Base-by-base conservation (phyloP, 2,888 invertebrate genomes). In the Pteria penguin region DNA sequence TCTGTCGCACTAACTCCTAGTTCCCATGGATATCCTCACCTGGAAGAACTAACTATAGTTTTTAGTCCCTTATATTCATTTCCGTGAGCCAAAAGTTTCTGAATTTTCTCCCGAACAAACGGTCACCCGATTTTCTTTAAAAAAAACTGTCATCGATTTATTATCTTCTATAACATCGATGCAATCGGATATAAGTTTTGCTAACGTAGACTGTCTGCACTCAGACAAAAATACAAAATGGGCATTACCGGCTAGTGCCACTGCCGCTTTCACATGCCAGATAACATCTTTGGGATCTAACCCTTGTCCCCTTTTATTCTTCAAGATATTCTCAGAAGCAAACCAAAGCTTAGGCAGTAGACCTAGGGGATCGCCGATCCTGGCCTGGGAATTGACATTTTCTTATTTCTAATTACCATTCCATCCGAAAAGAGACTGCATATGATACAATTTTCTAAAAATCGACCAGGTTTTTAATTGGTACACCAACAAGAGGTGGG, bases 21-120 rank as follows among this genome's bases (percentile, higher is more conserved):
- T 57, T 4, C 57, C 57, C n/a, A 8, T 8, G 14, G 57, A 57
- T 5, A 36, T 36, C 45, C 14, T 36, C 5, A 36, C 45, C 5
- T 36, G 5, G 45, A 36, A 36, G 45, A 36, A 14, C 45, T 36
- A 36, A 36, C 45, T 36, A 36, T 5, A 14, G 8, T 11, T 14
- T 36, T 36, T 11, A 36, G 45, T 14, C 14, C 45, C 45, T 36
- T 36, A 36, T 36, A 36, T 36, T 14, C 57, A 4, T 22, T 57
- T 57, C n/a, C 57, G 22, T 22, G 57, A 22, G 57, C 57, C n/a
- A 57, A n/a, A n/a, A 57, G 57, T 57, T 57, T 57, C n/a, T n/a
- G 5, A 57, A 36, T 36, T 5, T 36, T 11, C 45, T 5, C 14
- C 45, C 45, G 14, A 36, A 36, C 45, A 36, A 36, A 36, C 45